Evolutionary conservation across 1,140 invertebrate genomes (phyloP).

Genomic region (Tetragnatha versicolor): DNA sequence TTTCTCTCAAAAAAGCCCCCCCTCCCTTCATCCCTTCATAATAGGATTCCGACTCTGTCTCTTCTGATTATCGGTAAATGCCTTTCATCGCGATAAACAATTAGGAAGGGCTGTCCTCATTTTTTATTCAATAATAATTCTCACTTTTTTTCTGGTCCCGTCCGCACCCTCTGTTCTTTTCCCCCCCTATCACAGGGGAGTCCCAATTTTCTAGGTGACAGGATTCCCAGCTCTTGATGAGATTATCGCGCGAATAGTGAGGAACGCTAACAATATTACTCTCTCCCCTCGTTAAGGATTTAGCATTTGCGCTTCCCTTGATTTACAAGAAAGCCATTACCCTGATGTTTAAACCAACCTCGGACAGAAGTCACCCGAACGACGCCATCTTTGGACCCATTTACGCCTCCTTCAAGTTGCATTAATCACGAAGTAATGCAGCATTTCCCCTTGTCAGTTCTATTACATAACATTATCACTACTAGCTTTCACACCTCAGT

Average conservation of each 20-base stretch:
- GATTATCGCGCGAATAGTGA: conserved; percentile 47
- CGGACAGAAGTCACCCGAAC: not conserved
- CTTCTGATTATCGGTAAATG: conserved; percentile 53
- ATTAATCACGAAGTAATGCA: no score
- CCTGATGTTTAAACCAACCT: conserved; percentile 42
- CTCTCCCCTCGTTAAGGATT: conserved; percentile 46
- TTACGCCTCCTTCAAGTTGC: no score
- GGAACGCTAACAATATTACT: conserved; percentile 51
- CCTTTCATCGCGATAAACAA: conserved; percentile 49
- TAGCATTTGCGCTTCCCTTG: conserved; percentile 41
- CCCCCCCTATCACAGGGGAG: not conserved
- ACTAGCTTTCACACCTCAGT: no score
- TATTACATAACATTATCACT: no score
- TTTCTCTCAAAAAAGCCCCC: not conserved
- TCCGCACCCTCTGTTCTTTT: not conserved
- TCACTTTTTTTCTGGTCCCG: not conserved
- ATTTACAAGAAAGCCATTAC: conserved; percentile 48
- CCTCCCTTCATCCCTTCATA: conserved; percentile 6
- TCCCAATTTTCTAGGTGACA: conserved; percentile 55
- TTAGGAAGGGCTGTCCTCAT: conserved; percentile 47
- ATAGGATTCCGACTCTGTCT: conserved; percentile 53
- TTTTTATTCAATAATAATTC: conserved; percentile 54
- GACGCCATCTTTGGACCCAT: conserved; percentile 24
- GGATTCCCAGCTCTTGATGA: conserved; percentile 40
- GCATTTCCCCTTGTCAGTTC: no score